Conservation (phyloP, 2,888 invertebrate species). For the Leptinotarsa juncta region DNA sequence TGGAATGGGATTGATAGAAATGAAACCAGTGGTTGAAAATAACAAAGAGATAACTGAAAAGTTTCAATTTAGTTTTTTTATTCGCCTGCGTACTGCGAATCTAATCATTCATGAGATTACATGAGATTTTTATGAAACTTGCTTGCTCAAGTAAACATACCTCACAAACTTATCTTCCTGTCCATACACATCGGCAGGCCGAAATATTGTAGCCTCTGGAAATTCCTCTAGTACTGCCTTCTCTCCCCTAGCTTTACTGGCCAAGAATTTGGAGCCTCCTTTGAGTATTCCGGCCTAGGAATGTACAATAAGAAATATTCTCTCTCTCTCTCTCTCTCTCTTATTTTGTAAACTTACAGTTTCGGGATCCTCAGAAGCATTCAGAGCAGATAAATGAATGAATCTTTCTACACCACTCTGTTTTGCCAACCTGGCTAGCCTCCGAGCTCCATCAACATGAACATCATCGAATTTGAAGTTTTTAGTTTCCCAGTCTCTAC, state of each 20-base stretch:
- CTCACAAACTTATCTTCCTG: conserved; percentile 87
- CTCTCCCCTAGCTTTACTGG: conserved; percentile 88
- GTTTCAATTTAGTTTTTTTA: conserved; percentile 62
- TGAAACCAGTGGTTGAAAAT: conserved; percentile 69
- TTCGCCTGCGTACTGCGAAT: background rate
- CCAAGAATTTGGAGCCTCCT: conserved; percentile 82
- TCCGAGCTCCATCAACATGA: conserved; percentile 85
- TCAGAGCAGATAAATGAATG: conserved; percentile 91
- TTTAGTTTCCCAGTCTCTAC: conserved; percentile 91
- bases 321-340: background rate
- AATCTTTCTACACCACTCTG: conserved; percentile 89
- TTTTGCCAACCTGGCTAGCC: conserved; percentile 80
- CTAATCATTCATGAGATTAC: no score
- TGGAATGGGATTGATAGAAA: conserved; percentile 82
- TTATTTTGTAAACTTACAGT: conserved; percentile 63
- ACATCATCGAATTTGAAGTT: conserved; percentile 90
- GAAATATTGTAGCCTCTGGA: conserved; percentile 92
- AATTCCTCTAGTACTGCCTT: conserved; percentile 92
- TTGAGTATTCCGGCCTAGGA: conserved; percentile 66
- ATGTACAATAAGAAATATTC: background rate
- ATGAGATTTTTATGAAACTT: no score
- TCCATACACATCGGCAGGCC: conserved; percentile 94
- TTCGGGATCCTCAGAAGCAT: conserved; percentile 78
- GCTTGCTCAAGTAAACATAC: conserved; percentile 57
- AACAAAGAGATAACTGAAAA: conserved; percentile 75